phyloP scores from a whole-genome alignment of 1,140 invertebrate genomes.

The Camponotus floridanus region DNA sequence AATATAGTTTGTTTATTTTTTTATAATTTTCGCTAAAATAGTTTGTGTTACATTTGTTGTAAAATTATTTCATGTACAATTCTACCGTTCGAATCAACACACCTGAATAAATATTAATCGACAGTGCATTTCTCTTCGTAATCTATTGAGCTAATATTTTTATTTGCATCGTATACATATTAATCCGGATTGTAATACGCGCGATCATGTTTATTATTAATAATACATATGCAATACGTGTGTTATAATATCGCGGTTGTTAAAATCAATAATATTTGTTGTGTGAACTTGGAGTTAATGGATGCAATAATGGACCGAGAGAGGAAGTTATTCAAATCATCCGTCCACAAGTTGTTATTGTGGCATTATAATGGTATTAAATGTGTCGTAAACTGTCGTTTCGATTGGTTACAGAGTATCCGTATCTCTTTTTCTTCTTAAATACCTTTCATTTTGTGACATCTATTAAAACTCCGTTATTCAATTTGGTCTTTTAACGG shows the following conservation, averaged over 20 bases:
- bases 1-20: neutral
- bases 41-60: slow-evolving; percentile 1
- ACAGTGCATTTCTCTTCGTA: slow-evolving; percentile 18
- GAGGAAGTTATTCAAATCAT: slow-evolving; percentile 16
- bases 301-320: slow-evolving; percentile 25
- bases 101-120: slow-evolving; percentile 41
- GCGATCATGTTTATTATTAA: slow-evolving; percentile 48
- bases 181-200: slow-evolving; percentile 14
- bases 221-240: neutral
- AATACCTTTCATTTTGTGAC: neutral
- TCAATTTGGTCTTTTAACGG: slow-evolving; percentile 51
- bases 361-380: neutral
- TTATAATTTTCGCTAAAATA: slow-evolving; percentile 1
- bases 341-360: slow-evolving; percentile 4
- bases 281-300: neutral
- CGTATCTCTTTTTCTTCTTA: neutral
- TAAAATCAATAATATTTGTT: slow-evolving; percentile 42
- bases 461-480: slow-evolving; percentile 32
- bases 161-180: slow-evolving; percentile 27
- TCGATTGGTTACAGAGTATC: neutral
- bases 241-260: slow-evolving; percentile 19
- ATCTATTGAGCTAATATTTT: slow-evolving; percentile 57
- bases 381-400: slow-evolving; percentile 19
- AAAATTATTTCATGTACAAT: slow-evolving; percentile 2
- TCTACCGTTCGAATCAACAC: slow-evolving; percentile 14